Evolutionary conservation across 2,888 invertebrate species (phyloP).

Genomic region (Monochamus alternatus): DNA sequence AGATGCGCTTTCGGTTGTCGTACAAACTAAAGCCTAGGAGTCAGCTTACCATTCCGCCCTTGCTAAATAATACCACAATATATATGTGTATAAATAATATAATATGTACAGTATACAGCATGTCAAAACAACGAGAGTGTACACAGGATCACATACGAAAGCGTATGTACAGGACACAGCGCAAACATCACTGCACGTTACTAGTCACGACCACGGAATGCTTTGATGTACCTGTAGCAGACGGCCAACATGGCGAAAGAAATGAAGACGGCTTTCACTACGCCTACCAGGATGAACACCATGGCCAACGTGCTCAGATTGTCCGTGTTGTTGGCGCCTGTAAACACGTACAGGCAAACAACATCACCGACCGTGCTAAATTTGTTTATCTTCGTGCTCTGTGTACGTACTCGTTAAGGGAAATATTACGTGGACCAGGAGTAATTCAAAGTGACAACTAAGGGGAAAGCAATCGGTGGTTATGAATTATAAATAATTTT

Average conservation of each 20-base stretch:
- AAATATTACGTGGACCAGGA: slow-evolving; percentile 17
- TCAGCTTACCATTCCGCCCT: slow-evolving; percentile 26
- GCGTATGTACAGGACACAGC: slow-evolving; percentile 68
- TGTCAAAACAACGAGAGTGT: slow-evolving; percentile 58
- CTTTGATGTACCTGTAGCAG: slow-evolving; percentile 88
- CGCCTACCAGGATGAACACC: slow-evolving; percentile 94
- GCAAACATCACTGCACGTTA: slow-evolving; percentile 46
- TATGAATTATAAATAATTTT: neutral
- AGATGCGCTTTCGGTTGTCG: too few species aligned
- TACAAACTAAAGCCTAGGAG: slow-evolving; percentile 24
- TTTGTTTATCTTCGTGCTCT: slow-evolving; percentile 54
- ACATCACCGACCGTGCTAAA: slow-evolving; percentile 34
- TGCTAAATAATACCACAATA: slow-evolving; percentile 33
- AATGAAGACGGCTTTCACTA: slow-evolving; percentile 95
- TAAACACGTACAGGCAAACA: slow-evolving; percentile 61
- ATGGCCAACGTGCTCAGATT: slow-evolving; percentile 91
- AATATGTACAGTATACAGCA: slow-evolving; percentile 66
- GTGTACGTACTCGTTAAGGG: slow-evolving; percentile 56
- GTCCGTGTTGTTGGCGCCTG: slow-evolving; percentile 85
- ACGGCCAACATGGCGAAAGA: slow-evolving; percentile 95
- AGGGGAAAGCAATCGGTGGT: neutral
- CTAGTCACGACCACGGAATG: slow-evolving; percentile 33
- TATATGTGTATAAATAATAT: slow-evolving; percentile 50
- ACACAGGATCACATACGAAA: slow-evolving; percentile 56
- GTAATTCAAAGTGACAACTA: slow-evolving; percentile 25